A percentile compares a stretch with the other conserved stretches of the same genome.
phyloP scores from a whole-genome alignment of 2,113 vertebrate species.

The Proterorhinus semilunaris region DNA sequence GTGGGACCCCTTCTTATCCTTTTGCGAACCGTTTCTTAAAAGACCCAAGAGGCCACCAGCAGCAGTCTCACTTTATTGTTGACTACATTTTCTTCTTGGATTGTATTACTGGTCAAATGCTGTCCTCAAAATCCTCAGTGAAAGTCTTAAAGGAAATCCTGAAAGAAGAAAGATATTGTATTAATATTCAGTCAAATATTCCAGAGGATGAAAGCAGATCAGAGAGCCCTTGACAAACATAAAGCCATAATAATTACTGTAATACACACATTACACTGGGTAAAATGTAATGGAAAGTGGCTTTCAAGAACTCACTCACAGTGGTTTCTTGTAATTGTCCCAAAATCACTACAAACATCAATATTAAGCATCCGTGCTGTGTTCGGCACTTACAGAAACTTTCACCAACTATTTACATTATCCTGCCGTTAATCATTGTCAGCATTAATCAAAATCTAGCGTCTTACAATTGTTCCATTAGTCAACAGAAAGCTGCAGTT shows the following conservation, averaged over 20 bases:
- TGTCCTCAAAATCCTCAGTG: constrained; percentile 21
- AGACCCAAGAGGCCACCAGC: constrained; percentile 14
- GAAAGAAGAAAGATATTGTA: constrained; percentile 52
- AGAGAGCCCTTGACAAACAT: neutral
- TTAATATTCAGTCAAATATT: constrained; percentile 36
- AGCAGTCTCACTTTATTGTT: constrained; percentile 46
- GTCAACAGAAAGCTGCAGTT: constrained; percentile 55
- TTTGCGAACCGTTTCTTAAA: constrained; percentile 15
- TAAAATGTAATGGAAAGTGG: neutral
- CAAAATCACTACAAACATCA: neutral
- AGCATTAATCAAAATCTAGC: constrained; percentile 31
- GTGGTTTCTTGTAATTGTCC: neutral
- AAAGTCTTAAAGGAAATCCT: constrained; percentile 71
- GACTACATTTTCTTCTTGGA: constrained; percentile 26
- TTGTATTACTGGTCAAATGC: constrained; percentile 19
- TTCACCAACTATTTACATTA: constrained; percentile 12
- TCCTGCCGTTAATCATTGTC: constrained; percentile 18
- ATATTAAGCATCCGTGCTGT: neutral
- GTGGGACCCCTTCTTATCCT: constrained; percentile 54
- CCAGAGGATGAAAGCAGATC: neutral
- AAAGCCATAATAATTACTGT: neutral
- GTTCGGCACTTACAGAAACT: constrained; percentile 14
- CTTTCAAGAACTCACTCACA: neutral
- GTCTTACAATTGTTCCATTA: constrained; percentile 47
- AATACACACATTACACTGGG: neutral